Evolutionary conservation across 1,140 invertebrate species (phyloP).

Genomic region (Drosophila chauvacae): DNA sequence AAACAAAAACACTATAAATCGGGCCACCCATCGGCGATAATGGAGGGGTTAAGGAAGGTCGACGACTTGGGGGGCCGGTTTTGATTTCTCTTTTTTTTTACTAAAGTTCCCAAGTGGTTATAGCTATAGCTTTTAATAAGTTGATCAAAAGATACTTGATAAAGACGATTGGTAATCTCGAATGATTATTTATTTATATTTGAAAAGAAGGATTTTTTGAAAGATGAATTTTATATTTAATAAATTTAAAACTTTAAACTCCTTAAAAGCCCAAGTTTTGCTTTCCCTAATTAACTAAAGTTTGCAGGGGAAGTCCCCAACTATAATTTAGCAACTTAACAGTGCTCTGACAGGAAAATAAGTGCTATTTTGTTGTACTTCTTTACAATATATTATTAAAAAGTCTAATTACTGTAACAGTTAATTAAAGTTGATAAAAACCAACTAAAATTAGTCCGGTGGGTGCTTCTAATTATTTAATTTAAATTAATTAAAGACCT

Average conservation of each 20-base stretch:
- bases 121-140: not conserved
- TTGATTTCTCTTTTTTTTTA: not conserved
- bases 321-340: not conserved
- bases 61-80: conserved; percentile 16
- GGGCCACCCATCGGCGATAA: conserved; percentile 35
- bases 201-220: not conserved
- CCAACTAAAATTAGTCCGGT: no score
- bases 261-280: no score
- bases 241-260: not conserved
- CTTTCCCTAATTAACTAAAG: not conserved
- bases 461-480: not conserved
- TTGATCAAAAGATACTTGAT: not conserved
- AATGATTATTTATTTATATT: not conserved
- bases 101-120: not conserved
- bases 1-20: conserved; percentile 7
- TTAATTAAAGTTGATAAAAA: no score
- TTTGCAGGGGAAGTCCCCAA: not conserved
- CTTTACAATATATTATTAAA: not conserved
- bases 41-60: conserved; percentile 28
- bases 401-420: no score
- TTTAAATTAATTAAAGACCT: not conserved
- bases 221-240: not conserved
- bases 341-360: not conserved
- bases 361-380: not conserved
- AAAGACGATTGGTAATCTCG: not conserved